These are phyloP conservation scores for Drosophila dunni DNA, from an alignment of 1,140 invertebrate species.

Conservation along the genomic window DNA sequence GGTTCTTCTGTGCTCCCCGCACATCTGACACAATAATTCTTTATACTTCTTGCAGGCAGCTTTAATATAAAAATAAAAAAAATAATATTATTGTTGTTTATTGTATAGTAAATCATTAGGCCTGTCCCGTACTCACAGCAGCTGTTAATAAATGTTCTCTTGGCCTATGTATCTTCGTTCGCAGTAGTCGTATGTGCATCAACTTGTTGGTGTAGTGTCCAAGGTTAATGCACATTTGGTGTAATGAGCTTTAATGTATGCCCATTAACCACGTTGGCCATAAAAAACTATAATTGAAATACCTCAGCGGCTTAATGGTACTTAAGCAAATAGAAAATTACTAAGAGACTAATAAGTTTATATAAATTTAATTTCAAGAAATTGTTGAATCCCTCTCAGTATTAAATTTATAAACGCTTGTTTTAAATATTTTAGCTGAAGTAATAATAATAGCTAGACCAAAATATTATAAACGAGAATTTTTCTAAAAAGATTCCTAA, in stretches of 20 bases:
- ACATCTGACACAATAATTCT: conserved; percentile 76
- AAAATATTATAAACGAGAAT: too few relatives aligned
- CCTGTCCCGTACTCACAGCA: conserved; percentile 33
- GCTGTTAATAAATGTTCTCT: conserved; percentile 40
- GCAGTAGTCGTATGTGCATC: conserved; percentile 1
- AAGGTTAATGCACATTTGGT: conserved; percentile 20
- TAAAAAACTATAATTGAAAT: conserved; percentile 9
- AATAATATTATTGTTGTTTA: conserved; percentile 54
- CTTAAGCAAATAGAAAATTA: not conserved
- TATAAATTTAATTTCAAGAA: too few relatives aligned
- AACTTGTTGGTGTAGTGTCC: conserved; percentile 5
- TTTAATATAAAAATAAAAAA: conserved; percentile 37
- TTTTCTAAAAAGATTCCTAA: too few relatives aligned
- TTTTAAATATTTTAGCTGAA: too few relatives aligned
- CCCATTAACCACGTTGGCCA: not conserved
- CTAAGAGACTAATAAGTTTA: too few relatives aligned
- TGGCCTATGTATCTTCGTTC: not conserved
- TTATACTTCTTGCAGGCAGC: conserved; percentile 7
- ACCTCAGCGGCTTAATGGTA: not conserved
- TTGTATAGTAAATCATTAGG: conserved; percentile 60
- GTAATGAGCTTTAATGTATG: conserved; percentile 1
- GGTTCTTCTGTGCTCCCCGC: conserved; percentile 32
- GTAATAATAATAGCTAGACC: too few relatives aligned
- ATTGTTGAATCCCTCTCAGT: too few relatives aligned
- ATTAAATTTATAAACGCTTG: too few relatives aligned